Evolutionary conservation across 2,113 vertebrate species (phyloP).

Genomic region (Chamaetylas fuelleborni): DNA sequence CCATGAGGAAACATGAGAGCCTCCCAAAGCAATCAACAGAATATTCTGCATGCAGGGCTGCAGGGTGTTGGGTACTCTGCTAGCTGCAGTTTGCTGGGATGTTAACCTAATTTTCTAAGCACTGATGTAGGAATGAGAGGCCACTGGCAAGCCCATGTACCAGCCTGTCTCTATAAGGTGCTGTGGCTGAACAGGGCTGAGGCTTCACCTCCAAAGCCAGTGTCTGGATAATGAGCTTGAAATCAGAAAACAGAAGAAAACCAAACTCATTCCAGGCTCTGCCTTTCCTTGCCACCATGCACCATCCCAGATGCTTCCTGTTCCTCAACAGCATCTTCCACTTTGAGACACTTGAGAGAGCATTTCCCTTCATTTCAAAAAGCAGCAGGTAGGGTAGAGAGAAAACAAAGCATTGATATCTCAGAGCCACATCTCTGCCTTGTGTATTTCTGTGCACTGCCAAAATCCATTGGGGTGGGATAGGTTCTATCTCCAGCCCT

Average conservation of each 20-base stretch:
- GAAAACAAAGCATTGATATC: neutral
- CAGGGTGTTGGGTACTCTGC: neutral
- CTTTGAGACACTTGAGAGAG: neutral
- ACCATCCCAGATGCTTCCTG: neutral
- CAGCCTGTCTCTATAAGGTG: neutral
- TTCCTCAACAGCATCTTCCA: neutral
- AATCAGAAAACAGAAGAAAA: neutral
- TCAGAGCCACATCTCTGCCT: neutral
- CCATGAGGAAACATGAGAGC: neutral
- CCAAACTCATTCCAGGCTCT: neutral
- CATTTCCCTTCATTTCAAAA: neutral
- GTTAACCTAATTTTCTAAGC: neutral
- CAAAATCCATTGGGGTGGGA: fast-evolving
- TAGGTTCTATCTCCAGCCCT: neutral
- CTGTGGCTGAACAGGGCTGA: neutral
- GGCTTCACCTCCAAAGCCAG: neutral
- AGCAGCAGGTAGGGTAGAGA: neutral
- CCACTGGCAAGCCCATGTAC: fast-evolving
- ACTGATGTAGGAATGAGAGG: neutral
- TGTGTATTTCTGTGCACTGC: neutral
- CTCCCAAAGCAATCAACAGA: neutral
- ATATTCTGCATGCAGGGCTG: neutral
- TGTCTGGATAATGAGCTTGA: neutral
- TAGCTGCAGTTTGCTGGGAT: neutral
- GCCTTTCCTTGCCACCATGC: neutral